Evolutionary conservation across 2,113 vertebrate genomes (phyloP).

Genomic region (Clarias batrachus): DNA sequence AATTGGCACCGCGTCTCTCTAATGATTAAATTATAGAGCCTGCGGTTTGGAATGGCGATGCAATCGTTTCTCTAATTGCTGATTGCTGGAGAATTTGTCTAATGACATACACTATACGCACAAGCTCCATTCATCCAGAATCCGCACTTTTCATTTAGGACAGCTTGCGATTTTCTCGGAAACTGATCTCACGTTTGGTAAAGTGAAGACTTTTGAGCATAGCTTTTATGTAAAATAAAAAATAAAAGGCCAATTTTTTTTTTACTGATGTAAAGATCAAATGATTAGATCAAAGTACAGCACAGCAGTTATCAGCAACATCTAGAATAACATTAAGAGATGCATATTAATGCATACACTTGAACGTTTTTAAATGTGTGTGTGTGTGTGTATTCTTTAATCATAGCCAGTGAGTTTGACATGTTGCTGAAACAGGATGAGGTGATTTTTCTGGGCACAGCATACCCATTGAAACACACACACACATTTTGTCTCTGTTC

Average conservation of each 20-base stretch:
- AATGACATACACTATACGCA: not conserved
- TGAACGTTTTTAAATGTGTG: not conserved
- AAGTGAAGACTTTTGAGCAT: not conserved
- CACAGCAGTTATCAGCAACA: not conserved
- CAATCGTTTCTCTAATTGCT: not conserved
- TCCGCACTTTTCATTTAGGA: not conserved
- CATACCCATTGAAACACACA: not conserved
- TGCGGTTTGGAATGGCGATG: not conserved
- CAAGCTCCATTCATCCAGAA: not conserved
- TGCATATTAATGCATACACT: no score
- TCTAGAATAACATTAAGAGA: not conserved
- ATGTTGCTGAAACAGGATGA: constrained; percentile 23
- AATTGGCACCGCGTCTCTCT: not conserved
- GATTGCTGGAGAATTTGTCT: not conserved
- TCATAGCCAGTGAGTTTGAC: not conserved
- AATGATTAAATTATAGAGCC: constrained; percentile 24
- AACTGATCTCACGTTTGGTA: not conserved
- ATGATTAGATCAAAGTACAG: not conserved
- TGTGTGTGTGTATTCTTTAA: not conserved
- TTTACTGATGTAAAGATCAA: not conserved
- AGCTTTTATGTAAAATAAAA: not conserved
- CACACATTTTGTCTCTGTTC: not conserved
- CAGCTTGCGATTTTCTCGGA: not conserved
- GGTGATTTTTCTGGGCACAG: not conserved
- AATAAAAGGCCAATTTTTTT: not conserved